Conservation (phyloP, 2,113 vertebrate genomes). For the Vanacampus margaritifer region DNA sequence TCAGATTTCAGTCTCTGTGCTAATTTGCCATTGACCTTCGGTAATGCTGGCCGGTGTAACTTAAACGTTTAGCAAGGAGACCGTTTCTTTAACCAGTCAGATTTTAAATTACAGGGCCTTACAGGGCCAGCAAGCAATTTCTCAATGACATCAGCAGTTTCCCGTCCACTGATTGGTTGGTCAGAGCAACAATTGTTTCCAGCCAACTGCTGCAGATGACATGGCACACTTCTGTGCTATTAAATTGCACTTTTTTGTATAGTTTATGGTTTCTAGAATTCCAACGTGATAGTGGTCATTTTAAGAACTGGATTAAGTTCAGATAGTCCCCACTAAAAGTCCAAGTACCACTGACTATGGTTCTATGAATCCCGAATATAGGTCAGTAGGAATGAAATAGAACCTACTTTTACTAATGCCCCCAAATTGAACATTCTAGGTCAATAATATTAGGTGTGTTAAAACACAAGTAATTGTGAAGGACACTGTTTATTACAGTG, state of each 20-base stretch:
- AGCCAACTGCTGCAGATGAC: neutral
- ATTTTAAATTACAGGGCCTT: neutral
- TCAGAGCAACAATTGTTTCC: neutral
- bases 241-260: neutral
- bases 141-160: neutral
- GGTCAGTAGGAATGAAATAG: too few species aligned
- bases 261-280: neutral
- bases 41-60: too few species aligned
- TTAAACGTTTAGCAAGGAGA: neutral
- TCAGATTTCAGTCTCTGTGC: neutral
- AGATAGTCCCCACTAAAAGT: too few species aligned
- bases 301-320: too few species aligned
- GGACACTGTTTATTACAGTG: too few species aligned
- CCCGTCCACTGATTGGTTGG: neutral
- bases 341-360: too few species aligned
- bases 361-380: too few species aligned
- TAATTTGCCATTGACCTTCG: neutral
- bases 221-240: neutral
- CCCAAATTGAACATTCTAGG: too few species aligned
- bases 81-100: neutral
- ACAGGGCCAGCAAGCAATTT: neutral
- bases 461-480: too few species aligned
- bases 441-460: too few species aligned
- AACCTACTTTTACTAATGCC: too few species aligned
- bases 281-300: neutral